phyloP scores from a whole-genome alignment of 2,797 vertebrate species.

The Poeciliopsis presidionis region DNA sequence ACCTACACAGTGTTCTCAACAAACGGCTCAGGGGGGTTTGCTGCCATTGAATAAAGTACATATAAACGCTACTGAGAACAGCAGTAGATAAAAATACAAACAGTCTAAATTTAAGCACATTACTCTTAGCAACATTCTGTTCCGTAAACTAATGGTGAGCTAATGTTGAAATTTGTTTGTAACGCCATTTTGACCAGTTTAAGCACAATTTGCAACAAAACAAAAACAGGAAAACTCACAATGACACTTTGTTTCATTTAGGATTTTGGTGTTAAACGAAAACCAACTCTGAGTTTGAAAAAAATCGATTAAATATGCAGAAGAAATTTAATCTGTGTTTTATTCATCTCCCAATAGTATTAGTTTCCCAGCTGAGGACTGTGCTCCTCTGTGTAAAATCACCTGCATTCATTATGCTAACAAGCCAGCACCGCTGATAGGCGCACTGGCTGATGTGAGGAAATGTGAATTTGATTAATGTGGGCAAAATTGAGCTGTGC shows the following conservation, averaged over 20 bases:
- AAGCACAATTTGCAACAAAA: background rate
- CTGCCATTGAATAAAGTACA: background rate
- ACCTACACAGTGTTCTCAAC: background rate
- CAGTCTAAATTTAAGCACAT: background rate
- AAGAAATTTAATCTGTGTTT: constrained; percentile 26
- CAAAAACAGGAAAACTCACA: background rate
- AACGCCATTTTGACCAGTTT: background rate
- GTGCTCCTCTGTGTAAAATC: constrained; percentile 65
- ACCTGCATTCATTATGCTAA: constrained; percentile 82
- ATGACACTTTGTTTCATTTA: background rate
- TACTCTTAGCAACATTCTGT: background rate
- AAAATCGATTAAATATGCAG: background rate
- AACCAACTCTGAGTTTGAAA: background rate
- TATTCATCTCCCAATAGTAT: constrained; percentile 43
- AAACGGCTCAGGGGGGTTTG: background rate
- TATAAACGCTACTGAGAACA: background rate
- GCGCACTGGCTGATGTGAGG: constrained; percentile 76
- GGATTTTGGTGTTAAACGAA: background rate
- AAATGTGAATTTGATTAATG: constrained; percentile 85
- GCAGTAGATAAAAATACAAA: background rate
- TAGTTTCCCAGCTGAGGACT: constrained; percentile 50
- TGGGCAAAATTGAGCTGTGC: constrained; percentile 76
- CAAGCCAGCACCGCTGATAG: constrained; percentile 69
- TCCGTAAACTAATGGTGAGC: background rate
- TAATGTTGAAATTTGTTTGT: background rate